Base-by-base conservation (phyloP, 2,797 vertebrate genomes). In the Characodon lateralis region DNA sequence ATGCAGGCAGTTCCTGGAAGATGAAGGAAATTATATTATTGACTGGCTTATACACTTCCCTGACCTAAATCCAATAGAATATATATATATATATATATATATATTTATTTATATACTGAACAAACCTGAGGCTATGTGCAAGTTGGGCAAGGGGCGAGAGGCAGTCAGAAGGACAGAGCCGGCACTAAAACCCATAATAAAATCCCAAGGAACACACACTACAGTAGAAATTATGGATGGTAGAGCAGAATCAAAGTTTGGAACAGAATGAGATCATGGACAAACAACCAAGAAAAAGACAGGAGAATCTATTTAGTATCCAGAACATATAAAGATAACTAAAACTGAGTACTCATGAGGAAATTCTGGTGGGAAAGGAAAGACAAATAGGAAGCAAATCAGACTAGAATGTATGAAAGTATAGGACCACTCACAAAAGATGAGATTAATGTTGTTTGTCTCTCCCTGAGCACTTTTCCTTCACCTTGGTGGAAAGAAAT, bases 401-500 rank as follows among this genome's bases (percentile, higher is more conserved):
- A 76, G 50, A 56, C 35, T 28, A 18, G 16, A 46, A 26, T 26
- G 39, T 20, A 56, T 28, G 35, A 69, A 20, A 31, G 4, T 6
- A 13, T 24, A 8, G 7, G 22, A 39, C 61, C 16, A 53, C 20
- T 69, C n/a, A 68, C 14, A 55, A 22, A n/a, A 31, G 65, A 28
- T 39, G 22, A 41, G 22, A 75, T 74, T 51, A 51, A 24, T 66
- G 59, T 74, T 18, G 18, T 51, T 65, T 51, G 46, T 74, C 28
- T 65, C 48, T 65, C 50, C 20, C 41, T 20, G 35, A 55, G 35
- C 65, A 28, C 51, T 70, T 76, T 41, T 43, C 51, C 35, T 48
- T 58, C 31, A 68, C 65, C 65, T 69, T 43, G 50, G 43, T 69
- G 50, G 48, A 53, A 75, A 76, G 3, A 70, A 39, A 70, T 70